Percentiles rank a stretch among this genome's conserved stretches.
Evolutionary conservation across 2,113 vertebrate species (phyloP).

Genomic region (Galeopterus variegatus): DNA sequence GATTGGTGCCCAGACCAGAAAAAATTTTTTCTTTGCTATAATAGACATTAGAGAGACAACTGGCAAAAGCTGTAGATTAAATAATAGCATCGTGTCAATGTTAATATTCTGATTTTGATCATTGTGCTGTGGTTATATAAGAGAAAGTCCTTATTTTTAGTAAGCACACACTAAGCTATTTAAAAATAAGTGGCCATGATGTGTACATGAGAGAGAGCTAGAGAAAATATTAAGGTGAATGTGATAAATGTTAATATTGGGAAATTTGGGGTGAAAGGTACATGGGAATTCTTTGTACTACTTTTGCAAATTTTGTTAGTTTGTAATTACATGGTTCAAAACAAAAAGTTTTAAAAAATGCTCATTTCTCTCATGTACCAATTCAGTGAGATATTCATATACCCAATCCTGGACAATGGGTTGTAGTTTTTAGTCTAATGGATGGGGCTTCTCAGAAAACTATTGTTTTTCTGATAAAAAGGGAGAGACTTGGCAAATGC

Average conservation of each 20-base stretch:
- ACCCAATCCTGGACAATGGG: not conserved
- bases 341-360: not conserved
- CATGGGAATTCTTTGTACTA: constrained; percentile 6
- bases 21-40: not conserved
- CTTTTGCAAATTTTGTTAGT: constrained; percentile 40
- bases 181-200: constrained; percentile 35
- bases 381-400: not conserved
- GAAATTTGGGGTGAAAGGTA: not conserved
- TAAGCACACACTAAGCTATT: not conserved
- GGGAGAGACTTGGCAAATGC: not conserved
- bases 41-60: not conserved
- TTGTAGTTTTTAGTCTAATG: not conserved
- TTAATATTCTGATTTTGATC: constrained; percentile 49
- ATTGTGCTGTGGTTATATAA: constrained; percentile 21
- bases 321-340: constrained; percentile 18
- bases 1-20: not conserved
- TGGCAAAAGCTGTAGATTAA: constrained; percentile 21
- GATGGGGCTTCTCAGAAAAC: not conserved
- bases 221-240: constrained; percentile 16
- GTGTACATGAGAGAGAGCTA: not conserved
- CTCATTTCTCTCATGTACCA: not conserved
- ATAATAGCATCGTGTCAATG: not conserved
- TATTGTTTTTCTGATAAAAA: not conserved
- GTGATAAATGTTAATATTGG: not conserved
- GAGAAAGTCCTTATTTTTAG: constrained; percentile 59